These are phyloP conservation scores for Drosophila seguyi DNA, from an alignment of 1,140 invertebrate species.

Conservation along the genomic window DNA sequence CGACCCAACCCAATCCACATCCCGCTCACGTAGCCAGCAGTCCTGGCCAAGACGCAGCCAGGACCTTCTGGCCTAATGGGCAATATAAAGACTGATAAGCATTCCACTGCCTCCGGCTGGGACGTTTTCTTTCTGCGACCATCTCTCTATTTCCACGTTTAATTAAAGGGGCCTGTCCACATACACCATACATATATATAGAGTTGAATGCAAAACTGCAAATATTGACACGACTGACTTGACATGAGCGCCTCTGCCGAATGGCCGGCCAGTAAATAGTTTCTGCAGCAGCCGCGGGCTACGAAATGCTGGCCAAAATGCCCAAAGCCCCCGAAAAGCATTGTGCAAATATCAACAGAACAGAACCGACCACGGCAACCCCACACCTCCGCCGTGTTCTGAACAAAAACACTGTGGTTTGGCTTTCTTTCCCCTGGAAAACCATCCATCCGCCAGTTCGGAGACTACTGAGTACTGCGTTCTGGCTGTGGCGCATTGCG, in stretches of 20 bases:
- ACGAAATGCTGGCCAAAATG: conserved; percentile 28
- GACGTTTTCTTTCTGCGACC: conserved; percentile 1
- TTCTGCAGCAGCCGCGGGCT: conserved; percentile 25
- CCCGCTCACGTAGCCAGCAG: conserved; percentile 21
- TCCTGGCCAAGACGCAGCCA: neutral
- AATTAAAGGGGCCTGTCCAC: conserved; percentile 58
- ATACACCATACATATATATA: neutral
- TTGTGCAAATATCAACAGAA: conserved; percentile 56
- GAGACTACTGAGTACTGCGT: conserved; percentile 20
- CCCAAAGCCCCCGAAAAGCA: conserved; percentile 45
- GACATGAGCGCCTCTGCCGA: conserved; percentile 22
- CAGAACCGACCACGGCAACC: neutral
- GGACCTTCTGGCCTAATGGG: conserved; percentile 21
- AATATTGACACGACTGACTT: conserved; percentile 71
- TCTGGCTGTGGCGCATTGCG: conserved; percentile 38
- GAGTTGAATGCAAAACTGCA: conserved; percentile 45
- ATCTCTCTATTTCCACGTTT: conserved; percentile 53
- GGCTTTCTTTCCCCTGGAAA: conserved; percentile 43
- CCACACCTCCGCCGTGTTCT: conserved; percentile 5
- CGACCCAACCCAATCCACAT: neutral
- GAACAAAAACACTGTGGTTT: conserved; percentile 53
- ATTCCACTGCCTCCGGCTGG: conserved; percentile 3
- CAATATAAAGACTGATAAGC: conserved; percentile 54
- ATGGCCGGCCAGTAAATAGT: conserved; percentile 32
- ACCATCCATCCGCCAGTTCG: conserved; percentile 18